Base-by-base conservation (phyloP, 2,113 vertebrate genomes). In the Zapornia atra region DNA sequence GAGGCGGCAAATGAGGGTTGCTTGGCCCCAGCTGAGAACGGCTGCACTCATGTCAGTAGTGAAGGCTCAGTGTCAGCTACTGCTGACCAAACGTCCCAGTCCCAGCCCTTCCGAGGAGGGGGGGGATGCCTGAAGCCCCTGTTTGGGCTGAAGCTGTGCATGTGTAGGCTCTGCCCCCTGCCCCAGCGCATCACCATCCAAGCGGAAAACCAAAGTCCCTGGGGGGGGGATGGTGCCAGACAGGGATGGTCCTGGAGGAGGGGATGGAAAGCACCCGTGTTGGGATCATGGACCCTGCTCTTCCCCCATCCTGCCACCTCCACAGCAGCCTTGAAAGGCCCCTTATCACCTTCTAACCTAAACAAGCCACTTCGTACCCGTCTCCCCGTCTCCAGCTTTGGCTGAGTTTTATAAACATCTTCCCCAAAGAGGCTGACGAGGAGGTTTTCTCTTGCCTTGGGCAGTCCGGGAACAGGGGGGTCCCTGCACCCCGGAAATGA, bases 391-490 rank as follows among this genome's bases (percentile, higher is more conserved):
- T 96, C 95, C 81, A 3, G 53, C 91, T 82, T 86, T 66, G 69
- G 76, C 93, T 75, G 91, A 93, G 76, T 91, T 93, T 93, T 76
- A 40, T 91, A 95, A 96, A 96, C 95, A 96, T 38, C 42, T 75
- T 38, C 33, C 76, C 84, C 86, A 24, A 86, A 79, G 76, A 48
- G 91, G 95, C 91, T 86, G 91, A 78, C 51, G 3, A 51, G 81
- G 93, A 88, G 65, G n/a, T 86, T 94, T 94, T 38, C 50, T 31
- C 33, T 91, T 0, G 8, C 91, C 88, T 95, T 80, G 87, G 83
- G 56, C 90, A 88, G 66, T 33, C 57, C 31, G 1, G 40, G 63
- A 50, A 70, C 14, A 0, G 29, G 87, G 87, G 90, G 66, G 80
- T 68, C 66, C 40, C 2, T 0, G 71, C 68, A 82, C 92, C 80